A percentile compares a stretch with the other conserved stretches of the same genome.
These are phyloP conservation scores for Acropora tenuis DNA, from an alignment of 64 coral and sea anemone genomes.

Conservation along the genomic window DNA sequence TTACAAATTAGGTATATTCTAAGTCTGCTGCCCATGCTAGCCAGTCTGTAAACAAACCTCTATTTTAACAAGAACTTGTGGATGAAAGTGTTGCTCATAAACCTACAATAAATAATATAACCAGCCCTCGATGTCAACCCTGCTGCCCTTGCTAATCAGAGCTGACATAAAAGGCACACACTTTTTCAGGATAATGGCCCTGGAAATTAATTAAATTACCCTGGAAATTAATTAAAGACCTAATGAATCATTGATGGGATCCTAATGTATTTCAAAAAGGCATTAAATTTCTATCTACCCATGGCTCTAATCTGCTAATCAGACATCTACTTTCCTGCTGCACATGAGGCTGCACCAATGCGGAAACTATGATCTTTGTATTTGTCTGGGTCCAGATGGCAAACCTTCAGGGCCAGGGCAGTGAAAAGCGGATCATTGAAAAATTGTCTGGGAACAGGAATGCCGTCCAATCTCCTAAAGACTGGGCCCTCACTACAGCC, in stretches of 20 bases:
- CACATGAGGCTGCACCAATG: neutral
- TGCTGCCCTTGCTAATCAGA: neutral
- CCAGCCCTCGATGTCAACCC: neutral
- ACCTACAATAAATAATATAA: neutral
- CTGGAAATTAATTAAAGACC: neutral
- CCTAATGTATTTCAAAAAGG: neutral
- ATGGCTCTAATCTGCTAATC: no score
- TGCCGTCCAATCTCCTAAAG: constrained; percentile 30
- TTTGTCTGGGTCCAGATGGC: constrained; percentile 6
- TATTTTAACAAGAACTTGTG: neutral
- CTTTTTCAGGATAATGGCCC: neutral
- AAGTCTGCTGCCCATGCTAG: neutral
- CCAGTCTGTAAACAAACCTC: neutral
- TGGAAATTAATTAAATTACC: neutral
- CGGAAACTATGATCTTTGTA: constrained; percentile 6
- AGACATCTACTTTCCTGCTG: no score
- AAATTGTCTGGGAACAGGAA: constrained; percentile 19
- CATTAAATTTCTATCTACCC: no score
- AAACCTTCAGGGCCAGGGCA: neutral
- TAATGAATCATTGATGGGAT: neutral
- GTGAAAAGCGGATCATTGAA: constrained; percentile 36
- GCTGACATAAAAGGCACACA: neutral
- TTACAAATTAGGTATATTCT: neutral
- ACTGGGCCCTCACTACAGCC: constrained; percentile 18
- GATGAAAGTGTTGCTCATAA: neutral